Evolutionary conservation across 1,140 invertebrate genomes (phyloP).

Genomic region (Dinoponera quadriceps): DNA sequence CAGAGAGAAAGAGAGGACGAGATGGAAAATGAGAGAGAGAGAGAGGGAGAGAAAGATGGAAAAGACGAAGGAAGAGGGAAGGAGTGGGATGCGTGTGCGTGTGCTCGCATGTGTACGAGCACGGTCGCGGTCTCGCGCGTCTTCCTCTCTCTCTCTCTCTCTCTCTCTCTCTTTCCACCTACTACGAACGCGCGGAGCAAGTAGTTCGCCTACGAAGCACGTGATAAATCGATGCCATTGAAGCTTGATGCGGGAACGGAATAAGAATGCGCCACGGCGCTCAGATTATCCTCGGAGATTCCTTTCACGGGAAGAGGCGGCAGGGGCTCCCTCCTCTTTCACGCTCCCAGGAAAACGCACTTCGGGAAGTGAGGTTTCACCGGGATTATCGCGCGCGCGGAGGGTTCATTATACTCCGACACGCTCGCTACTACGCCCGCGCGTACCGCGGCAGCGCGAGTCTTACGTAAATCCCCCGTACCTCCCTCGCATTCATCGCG

Average conservation of each 20-base stretch:
- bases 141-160: slow-evolving; percentile 26
- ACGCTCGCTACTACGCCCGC: slow-evolving; percentile 65
- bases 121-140: slow-evolving; percentile 36
- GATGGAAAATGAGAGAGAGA: background rate
- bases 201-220: slow-evolving; percentile 73
- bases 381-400: slow-evolving; percentile 76
- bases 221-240: slow-evolving; percentile 84
- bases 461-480: slow-evolving; percentile 68
- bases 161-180: slow-evolving; percentile 19
- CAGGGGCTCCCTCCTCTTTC: slow-evolving; percentile 38
- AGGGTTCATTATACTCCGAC: slow-evolving; percentile 78
- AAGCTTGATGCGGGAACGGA: slow-evolving; percentile 80
- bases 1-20: no score
- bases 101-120: background rate
- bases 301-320: slow-evolving; percentile 76
- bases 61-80: background rate
- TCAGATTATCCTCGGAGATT: slow-evolving; percentile 83
- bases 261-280: slow-evolving; percentile 80
- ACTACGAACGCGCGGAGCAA: slow-evolving; percentile 54
- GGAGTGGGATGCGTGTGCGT: slow-evolving; percentile 36
- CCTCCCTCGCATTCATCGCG: slow-evolving; percentile 61
- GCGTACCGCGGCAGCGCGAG: slow-evolving; percentile 46
- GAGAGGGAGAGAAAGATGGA: background rate
- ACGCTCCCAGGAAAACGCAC: slow-evolving; percentile 72
- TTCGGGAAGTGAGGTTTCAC: slow-evolving; percentile 78